A percentile compares a stretch with the other conserved stretches of the same genome.
phyloP scores from a whole-genome alignment of 2,888 invertebrate species.

The Tolmerus cingulatus region DNA sequence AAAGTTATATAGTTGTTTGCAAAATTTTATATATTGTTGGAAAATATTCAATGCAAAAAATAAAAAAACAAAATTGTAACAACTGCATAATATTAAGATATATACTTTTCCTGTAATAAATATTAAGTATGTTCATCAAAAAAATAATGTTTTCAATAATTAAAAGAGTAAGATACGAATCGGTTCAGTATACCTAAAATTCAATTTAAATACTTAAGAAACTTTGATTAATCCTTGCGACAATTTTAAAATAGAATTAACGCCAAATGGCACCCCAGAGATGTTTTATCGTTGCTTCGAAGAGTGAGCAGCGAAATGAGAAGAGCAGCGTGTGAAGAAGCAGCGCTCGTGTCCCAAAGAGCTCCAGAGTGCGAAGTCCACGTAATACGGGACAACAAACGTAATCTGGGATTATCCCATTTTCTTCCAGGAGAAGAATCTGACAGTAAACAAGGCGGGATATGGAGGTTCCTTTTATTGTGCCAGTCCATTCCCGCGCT shows the following conservation, averaged over 20 bases:
- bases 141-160: too few relatives aligned
- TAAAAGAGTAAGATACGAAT: too few relatives aligned
- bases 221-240: not conserved
- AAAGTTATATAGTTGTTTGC: too few relatives aligned
- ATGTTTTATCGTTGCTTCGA: not conserved
- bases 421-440: not conserved
- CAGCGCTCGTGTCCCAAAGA: not conserved
- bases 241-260: not conserved
- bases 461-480: not conserved
- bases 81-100: too few relatives aligned
- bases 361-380: not conserved
- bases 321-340: not conserved
- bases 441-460: not conserved
- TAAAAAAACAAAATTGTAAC: too few relatives aligned
- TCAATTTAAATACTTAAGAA: not conserved
- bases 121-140: too few relatives aligned
- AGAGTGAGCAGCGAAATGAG: not conserved
- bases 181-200: not conserved
- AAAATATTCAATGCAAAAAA: too few relatives aligned
- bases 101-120: too few relatives aligned
- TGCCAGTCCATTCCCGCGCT: not conserved
- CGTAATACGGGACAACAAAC: not conserved
- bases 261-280: not conserved
- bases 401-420: not conserved
- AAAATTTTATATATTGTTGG: too few relatives aligned